Conservation (phyloP, 2,113 vertebrate species). For the Bolborhynchus lineola region DNA sequence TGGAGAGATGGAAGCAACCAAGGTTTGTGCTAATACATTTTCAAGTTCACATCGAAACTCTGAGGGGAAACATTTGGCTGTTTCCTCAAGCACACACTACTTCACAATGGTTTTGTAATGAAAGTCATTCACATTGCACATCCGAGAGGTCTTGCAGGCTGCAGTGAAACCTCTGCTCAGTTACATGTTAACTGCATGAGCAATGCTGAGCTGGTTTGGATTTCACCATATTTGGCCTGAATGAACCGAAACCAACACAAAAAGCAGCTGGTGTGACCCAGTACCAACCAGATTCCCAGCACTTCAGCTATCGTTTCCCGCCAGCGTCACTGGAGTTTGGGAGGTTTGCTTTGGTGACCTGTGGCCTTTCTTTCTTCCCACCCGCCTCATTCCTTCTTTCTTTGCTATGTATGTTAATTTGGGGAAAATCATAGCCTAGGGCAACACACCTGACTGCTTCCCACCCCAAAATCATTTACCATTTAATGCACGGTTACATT, state of each 20-base stretch:
- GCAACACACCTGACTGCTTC: conserved; percentile 63
- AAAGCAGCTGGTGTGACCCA: background rate
- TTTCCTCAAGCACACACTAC: background rate
- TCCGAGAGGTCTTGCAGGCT: background rate
- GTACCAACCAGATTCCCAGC: background rate
- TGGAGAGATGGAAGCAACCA: background rate
- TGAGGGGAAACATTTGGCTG: background rate
- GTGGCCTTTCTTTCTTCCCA: conserved; percentile 60
- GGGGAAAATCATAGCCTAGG: conserved; percentile 62
- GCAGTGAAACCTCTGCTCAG: background rate
- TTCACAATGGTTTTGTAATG: background rate
- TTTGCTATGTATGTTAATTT: conserved; percentile 66
- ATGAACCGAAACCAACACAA: background rate
- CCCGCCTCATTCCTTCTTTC: conserved; percentile 40
- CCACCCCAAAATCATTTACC: conserved; percentile 68
- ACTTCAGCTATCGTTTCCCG: background rate
- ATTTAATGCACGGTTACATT: conserved; percentile 69
- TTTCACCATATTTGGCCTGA: background rate
- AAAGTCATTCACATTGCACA: background rate
- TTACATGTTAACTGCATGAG: background rate
- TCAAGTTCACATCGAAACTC: background rate
- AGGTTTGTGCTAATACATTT: background rate
- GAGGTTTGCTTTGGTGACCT: conserved; percentile 46
- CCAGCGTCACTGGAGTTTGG: background rate
- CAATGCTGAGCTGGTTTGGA: background rate